A percentile compares a stretch with the other conserved stretches of the same genome.
These are phyloP conservation scores for Propithecus deckenii DNA, from an alignment of 2,797 vertebrate genomes.

Conservation along the genomic window DNA sequence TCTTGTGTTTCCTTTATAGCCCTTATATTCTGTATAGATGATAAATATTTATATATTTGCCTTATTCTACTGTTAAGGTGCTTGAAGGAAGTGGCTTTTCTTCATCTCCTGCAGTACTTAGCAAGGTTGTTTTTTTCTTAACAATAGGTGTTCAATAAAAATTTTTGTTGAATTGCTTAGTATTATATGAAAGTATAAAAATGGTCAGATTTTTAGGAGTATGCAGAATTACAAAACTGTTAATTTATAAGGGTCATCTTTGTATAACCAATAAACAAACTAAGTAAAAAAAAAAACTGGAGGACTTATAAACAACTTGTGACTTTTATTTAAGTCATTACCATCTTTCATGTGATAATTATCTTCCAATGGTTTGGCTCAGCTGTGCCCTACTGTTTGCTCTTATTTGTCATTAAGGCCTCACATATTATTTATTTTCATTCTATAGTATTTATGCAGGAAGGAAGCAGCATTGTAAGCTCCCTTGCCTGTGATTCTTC, in stretches of 20 bases:
- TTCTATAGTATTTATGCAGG: slow-evolving; percentile 77
- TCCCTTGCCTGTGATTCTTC: slow-evolving; percentile 83
- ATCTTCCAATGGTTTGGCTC: slow-evolving; percentile 80
- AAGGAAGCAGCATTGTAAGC: slow-evolving; percentile 73
- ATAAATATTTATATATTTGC: slow-evolving; percentile 15
- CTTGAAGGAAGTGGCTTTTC: neutral
- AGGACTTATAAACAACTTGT: slow-evolving; percentile 74
- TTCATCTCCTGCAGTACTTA: neutral
- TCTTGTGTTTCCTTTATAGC: neutral
- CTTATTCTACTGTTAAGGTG: neutral
- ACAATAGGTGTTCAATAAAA: neutral
- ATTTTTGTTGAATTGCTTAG: neutral
- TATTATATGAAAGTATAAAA: slow-evolving; percentile 20
- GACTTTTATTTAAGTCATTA: slow-evolving; percentile 77
- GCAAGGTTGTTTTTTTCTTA: neutral
- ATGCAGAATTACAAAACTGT: slow-evolving; percentile 34
- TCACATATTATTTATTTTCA: slow-evolving; percentile 80
- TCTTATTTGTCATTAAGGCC: slow-evolving; percentile 82
- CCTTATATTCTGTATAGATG: neutral
- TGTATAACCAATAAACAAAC: slow-evolving; percentile 48
- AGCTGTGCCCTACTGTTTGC: slow-evolving; percentile 78
- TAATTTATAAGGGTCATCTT: slow-evolving; percentile 55
- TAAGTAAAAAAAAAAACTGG: slow-evolving; percentile 52
- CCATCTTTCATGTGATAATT: slow-evolving; percentile 82
- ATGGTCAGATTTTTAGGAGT: neutral